phyloP scores from a whole-genome alignment of 1,140 invertebrate species.

The Oscheius sp. region DNA sequence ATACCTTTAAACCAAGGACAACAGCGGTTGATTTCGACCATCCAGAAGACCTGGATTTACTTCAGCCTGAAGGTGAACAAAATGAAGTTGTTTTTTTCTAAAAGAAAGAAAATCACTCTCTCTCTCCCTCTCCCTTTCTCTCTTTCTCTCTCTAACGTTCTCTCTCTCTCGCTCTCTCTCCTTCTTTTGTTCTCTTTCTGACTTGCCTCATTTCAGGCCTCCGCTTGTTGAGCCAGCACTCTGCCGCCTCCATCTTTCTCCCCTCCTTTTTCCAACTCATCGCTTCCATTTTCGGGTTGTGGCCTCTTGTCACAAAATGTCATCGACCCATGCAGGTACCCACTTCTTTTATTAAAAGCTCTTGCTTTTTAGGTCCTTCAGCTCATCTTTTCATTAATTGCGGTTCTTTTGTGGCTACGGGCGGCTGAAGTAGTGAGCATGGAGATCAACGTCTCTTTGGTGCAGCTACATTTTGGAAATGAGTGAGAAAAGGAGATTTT shows the following conservation, averaged over 20 bases:
- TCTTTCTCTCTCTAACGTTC: too few species aligned
- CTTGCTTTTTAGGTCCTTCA: not conserved
- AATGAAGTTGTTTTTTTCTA: too few species aligned
- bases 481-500: not conserved
- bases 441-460: not conserved
- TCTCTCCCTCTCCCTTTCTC: too few species aligned
- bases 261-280: constrained; percentile 2
- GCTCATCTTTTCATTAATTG: not conserved
- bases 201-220: too few species aligned
- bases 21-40: not conserved
- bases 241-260: constrained; percentile 1
- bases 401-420: not conserved
- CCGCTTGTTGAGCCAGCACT: not conserved
- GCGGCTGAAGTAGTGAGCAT: not conserved
- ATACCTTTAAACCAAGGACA: not conserved
- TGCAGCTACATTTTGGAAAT: not conserved
- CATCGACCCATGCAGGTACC: not conserved
- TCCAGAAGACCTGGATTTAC: not conserved
- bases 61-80: not conserved
- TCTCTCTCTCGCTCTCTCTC: too few species aligned
- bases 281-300: not conserved
- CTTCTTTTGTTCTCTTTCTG: too few species aligned
- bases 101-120: too few species aligned
- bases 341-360: not conserved
- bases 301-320: not conserved